phyloP scores from a whole-genome alignment of 2,797 vertebrate genomes.

The Ambastaia sidthimunki region DNA sequence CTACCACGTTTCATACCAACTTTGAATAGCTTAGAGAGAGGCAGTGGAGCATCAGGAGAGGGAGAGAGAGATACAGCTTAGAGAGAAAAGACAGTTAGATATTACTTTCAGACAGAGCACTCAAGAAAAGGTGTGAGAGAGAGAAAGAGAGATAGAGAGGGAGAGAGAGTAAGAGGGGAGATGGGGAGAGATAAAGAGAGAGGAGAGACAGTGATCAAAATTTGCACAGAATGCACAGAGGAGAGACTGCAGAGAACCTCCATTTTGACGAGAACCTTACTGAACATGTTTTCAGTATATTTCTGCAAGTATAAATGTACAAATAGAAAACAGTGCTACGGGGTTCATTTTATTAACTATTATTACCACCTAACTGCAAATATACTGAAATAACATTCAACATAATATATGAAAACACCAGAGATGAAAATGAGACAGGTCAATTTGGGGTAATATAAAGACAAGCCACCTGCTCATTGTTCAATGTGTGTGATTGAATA shows the following conservation, averaged over 20 bases:
- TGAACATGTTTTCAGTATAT: conserved; percentile 61
- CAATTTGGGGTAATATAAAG: conserved; percentile 29
- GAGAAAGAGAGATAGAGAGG: conserved; percentile 39
- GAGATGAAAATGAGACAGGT: conserved; percentile 35
- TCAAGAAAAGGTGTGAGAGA: conserved; percentile 39
- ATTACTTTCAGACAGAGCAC: conserved; percentile 64
- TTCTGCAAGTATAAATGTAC: conserved; percentile 30
- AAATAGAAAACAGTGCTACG: conserved; percentile 40
- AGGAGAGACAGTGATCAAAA: conserved; percentile 72
- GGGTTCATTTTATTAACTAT: neutral
- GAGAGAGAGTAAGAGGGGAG: conserved; percentile 55
- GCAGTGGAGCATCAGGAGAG: conserved; percentile 77
- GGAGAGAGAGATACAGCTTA: conserved; percentile 77
- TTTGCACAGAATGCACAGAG: conserved; percentile 85
- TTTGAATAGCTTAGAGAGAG: conserved; percentile 84
- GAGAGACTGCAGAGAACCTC: conserved; percentile 78
- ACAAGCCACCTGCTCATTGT: conserved; percentile 41
- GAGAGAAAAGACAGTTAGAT: conserved; percentile 69
- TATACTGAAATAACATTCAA: conserved; percentile 61
- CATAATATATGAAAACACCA: conserved; percentile 45
- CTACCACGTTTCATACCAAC: conserved; percentile 90
- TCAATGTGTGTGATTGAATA: conserved; percentile 1
- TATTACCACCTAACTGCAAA: conserved; percentile 47
- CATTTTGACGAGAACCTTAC: conserved; percentile 53
- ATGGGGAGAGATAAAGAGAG: conserved; percentile 54